These are phyloP conservation scores for Drosophila malerkotliana DNA, from an alignment of 1,140 invertebrate genomes.

Conservation along the genomic window DNA sequence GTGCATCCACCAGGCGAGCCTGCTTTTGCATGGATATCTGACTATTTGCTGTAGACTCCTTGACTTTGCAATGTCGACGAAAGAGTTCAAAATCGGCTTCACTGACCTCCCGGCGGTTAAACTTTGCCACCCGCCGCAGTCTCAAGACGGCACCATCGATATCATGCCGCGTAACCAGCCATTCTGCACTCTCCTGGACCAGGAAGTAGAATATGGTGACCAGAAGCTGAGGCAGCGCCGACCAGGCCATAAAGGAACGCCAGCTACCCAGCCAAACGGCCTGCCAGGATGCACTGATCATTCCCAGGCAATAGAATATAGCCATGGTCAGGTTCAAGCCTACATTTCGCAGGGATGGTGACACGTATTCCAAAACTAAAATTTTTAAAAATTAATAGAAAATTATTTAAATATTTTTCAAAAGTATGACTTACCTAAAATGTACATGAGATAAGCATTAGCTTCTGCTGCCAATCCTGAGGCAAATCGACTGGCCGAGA, in stretches of 20 bases:
- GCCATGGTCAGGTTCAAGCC: conserved; percentile 86
- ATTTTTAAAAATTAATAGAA: neutral
- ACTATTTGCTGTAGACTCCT: conserved; percentile 8
- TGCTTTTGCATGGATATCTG: conserved; percentile 36
- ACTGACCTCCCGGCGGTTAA: conserved; percentile 84
- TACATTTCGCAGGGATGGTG: conserved; percentile 85
- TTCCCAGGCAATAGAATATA: conserved; percentile 85
- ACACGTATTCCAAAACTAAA: conserved; percentile 86
- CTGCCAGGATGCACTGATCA: conserved; percentile 85
- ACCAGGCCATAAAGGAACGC: conserved; percentile 84
- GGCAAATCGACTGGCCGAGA: conserved; percentile 85
- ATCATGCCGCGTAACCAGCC: conserved; percentile 86
- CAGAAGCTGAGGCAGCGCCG: conserved; percentile 84
- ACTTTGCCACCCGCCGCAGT: conserved; percentile 85
- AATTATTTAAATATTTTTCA: neutral
- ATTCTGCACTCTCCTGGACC: conserved; percentile 87
- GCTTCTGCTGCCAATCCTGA: conserved; percentile 86
- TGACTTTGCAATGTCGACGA: conserved; percentile 52
- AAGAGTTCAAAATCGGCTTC: conserved; percentile 83
- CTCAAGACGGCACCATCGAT: conserved; percentile 85
- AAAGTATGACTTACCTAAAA: conserved; percentile 83
- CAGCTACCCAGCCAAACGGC: conserved; percentile 84
- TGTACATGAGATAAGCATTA: conserved; percentile 87
- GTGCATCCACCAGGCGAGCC: conserved; percentile 63
- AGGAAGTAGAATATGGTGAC: conserved; percentile 84